Evolutionary conservation across 2,888 invertebrate genomes (phyloP), one percentile per base, ranked within the genome.

Genomic region (Amphimallon solstitiale): DNA sequence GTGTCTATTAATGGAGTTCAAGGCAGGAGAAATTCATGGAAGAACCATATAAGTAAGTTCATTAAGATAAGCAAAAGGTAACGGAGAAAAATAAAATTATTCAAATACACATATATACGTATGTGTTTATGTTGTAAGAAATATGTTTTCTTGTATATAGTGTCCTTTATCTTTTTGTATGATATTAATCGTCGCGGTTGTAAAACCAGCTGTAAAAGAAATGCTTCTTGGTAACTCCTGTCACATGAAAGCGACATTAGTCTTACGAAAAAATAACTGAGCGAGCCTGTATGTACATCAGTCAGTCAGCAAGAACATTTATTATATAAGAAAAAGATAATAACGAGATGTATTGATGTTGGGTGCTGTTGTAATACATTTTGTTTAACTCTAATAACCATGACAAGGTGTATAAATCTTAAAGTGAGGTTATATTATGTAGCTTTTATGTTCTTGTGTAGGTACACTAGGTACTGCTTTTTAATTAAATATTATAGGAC

Each of bases 1-100:
- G 5, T 29, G 10, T 2, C 15, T 14, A 29, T 38, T 59, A 59
- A 59, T 59, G 43, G 43, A 43, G 56, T 59, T 59, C 56, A 59
- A 59, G 56, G 56, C 43, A 59, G 56, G 56, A 59, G 56, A 59
- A 59, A 59, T 59, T 59, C 29, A 43, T 43, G 15, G 56, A 59
- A 59, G 56, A 59, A 43, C 56, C 56, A 43, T 59, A 59, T 43
- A 59, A 59, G 56, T 45, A 43, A 43, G 43, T 59, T 59, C 56
- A 59, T 59, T 59, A 59, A 59, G 56, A 59, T 59, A 59, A 43
- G n/a, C 29, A 29, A 23, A 29, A 29, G 12, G 43, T 29, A 43
- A 43, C 43, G 43, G 10, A 59, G 56, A 59, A 29, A 15, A 7
- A 29, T 59, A 21, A 29, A 43, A 59, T 59, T 59, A 59, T 23